Percentiles rank a stretch among this genome's conserved stretches.
Conservation (phyloP, 2,797 vertebrate species). For the Onychomys leucogaster region DNA sequence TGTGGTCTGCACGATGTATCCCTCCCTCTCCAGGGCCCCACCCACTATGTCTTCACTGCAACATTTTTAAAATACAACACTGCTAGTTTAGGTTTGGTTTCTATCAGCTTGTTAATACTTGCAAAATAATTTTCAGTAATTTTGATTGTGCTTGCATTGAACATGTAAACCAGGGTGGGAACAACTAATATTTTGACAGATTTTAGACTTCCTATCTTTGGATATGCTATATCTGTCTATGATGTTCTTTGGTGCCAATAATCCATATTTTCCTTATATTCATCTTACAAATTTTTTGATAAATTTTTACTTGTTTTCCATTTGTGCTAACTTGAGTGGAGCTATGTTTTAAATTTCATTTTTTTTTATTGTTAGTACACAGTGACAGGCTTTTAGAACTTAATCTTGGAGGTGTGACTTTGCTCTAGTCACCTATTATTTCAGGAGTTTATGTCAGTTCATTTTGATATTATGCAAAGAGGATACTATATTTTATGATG, state of each 20-base stretch:
- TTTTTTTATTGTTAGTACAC: neutral
- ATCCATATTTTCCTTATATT: neutral
- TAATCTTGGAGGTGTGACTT: neutral
- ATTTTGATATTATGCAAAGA: neutral
- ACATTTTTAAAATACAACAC: no score
- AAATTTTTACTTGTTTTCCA: neutral
- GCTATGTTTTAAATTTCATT: neutral
- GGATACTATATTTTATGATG: neutral
- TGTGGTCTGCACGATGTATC: no score
- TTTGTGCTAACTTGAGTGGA: neutral
- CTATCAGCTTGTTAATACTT: neutral
- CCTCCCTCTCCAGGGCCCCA: no score
- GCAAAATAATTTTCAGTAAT: neutral
- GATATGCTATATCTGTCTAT: neutral
- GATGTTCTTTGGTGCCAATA: neutral
- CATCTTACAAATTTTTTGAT: neutral
- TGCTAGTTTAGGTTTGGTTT: neutral
- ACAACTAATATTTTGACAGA: neutral
- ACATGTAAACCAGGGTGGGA: neutral
- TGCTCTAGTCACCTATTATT: neutral
- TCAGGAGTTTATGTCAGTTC: neutral
- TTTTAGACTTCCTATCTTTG: neutral
- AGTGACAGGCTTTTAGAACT: neutral
- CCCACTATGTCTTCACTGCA: no score
- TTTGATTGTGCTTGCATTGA: neutral